A percentile compares a stretch with the other conserved stretches of the same genome.
These are phyloP conservation scores for Plusia festucae DNA, from an alignment of 2,888 invertebrate species.

Conservation along the genomic window DNA sequence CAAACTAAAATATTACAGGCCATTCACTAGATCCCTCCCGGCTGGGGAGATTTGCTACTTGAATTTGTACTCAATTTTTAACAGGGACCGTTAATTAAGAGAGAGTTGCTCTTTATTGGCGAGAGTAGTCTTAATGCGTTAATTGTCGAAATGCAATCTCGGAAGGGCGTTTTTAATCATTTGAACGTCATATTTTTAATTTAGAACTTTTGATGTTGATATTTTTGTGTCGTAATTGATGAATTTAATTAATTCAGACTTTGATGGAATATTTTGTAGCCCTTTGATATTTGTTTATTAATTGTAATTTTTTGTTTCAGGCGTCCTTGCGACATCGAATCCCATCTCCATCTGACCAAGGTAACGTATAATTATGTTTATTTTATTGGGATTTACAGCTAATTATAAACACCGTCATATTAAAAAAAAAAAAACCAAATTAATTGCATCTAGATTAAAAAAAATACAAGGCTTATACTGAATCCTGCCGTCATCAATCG, in stretches of 20 bases:
- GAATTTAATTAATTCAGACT: slow-evolving; percentile 68
- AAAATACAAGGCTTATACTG: slow-evolving; percentile 48
- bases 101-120: slow-evolving; percentile 87
- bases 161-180: slow-evolving; percentile 84
- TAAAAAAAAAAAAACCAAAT: too few relatives aligned
- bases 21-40: slow-evolving; percentile 85
- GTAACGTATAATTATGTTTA: slow-evolving; percentile 64
- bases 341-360: slow-evolving; percentile 84
- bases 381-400: background rate
- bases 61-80: slow-evolving; percentile 90
- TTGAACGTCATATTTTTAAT: slow-evolving; percentile 85
- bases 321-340: slow-evolving; percentile 81
- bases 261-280: slow-evolving; percentile 52
- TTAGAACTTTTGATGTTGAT: slow-evolving; percentile 67
- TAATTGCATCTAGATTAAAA: background rate
- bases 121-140: slow-evolving; percentile 87
- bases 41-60: slow-evolving; percentile 82
- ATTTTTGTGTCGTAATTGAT: slow-evolving; percentile 72
- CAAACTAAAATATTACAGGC: slow-evolving; percentile 89
- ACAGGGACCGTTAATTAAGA: slow-evolving; percentile 88
- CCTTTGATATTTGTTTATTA: slow-evolving; percentile 41
- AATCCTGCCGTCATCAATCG: slow-evolving; percentile 61
- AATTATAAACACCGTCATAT: background rate
- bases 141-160: slow-evolving; percentile 89
- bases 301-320: slow-evolving; percentile 79